phyloP scores from a whole-genome alignment of 2,888 invertebrate species.

The Diarsia brunnea region DNA sequence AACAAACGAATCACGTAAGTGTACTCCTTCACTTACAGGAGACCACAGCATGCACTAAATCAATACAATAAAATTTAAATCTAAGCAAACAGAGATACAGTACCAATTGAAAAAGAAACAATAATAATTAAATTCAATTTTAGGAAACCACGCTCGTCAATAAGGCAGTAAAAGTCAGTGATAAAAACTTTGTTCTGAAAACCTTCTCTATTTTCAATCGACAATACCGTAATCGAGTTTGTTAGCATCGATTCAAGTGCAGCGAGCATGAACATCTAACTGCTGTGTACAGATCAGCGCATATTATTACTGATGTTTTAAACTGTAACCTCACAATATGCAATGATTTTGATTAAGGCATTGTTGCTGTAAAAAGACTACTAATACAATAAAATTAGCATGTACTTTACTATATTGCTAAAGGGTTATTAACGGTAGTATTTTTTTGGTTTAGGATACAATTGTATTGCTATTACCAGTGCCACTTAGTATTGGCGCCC shows the following conservation, averaged over 20 bases:
- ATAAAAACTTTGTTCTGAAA: not conserved
- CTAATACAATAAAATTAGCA: not conserved
- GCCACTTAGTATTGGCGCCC: not conserved
- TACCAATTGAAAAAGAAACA: too few relatives aligned
- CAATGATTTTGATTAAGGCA: slow-evolving; percentile 45
- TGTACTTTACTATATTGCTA: not conserved
- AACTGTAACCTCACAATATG: slow-evolving; percentile 41
- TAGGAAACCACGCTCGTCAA: too few relatives aligned
- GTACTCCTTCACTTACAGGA: too few relatives aligned
- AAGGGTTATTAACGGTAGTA: not conserved
- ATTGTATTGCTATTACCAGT: not conserved
- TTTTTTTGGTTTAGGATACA: too few relatives aligned
- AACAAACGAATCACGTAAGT: too few relatives aligned
- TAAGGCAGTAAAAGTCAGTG: not conserved
- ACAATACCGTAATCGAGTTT: slow-evolving; percentile 67
- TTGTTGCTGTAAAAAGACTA: slow-evolving; percentile 30
- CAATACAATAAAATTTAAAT: too few relatives aligned
- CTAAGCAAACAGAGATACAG: too few relatives aligned
- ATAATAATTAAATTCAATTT: too few relatives aligned
- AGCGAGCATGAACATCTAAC: slow-evolving; percentile 73
- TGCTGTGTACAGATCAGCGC: slow-evolving; percentile 67
- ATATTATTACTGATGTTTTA: slow-evolving; percentile 62
- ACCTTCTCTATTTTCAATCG: slow-evolving; percentile 40
- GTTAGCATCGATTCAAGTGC: slow-evolving; percentile 76
- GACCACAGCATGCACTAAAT: too few relatives aligned